These are phyloP conservation scores for Heteractis magnifica DNA, from an alignment of 92 coral and sea anemone genomes.

Conservation along the genomic window DNA sequence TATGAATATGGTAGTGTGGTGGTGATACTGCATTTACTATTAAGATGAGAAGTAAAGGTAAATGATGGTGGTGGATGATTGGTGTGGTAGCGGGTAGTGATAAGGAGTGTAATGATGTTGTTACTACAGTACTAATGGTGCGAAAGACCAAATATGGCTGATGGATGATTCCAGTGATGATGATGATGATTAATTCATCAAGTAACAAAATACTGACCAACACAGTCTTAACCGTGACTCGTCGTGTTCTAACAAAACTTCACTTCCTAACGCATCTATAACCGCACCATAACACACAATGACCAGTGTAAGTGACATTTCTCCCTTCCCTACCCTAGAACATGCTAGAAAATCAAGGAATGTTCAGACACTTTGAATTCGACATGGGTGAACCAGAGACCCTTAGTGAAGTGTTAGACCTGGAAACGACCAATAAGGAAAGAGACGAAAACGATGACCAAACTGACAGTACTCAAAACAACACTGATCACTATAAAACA, in stretches of 20 bases:
- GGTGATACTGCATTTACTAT: no score
- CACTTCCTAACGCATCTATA: conserved; percentile 12
- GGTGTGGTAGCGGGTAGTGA: no score
- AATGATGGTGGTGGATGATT: no score
- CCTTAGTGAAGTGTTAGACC: conserved; percentile 16
- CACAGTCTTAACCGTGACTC: conserved; percentile 25
- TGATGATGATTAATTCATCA: conserved; percentile 14
- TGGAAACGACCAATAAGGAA: conserved; percentile 7
- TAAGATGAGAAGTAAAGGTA: no score
- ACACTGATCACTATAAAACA: background rate
- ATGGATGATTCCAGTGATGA: background rate
- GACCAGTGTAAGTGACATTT: conserved; percentile 23
- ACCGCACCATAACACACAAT: conserved; percentile 3
- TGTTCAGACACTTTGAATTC: conserved; percentile 18
- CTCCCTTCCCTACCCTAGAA: conserved; percentile 39
- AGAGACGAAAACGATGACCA: background rate
- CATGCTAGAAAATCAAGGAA: conserved; percentile 16
- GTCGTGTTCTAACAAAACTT: conserved; percentile 8
- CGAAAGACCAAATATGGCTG: background rate
- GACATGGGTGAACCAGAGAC: conserved; percentile 20
- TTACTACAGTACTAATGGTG: background rate
- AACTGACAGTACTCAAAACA: conserved; percentile 3
- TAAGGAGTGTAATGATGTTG: no score
- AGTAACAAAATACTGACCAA: conserved; percentile 5
- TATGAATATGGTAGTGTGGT: no score